phyloP scores from a whole-genome alignment of 2,888 invertebrate genomes.

The Netelia virgata region DNA sequence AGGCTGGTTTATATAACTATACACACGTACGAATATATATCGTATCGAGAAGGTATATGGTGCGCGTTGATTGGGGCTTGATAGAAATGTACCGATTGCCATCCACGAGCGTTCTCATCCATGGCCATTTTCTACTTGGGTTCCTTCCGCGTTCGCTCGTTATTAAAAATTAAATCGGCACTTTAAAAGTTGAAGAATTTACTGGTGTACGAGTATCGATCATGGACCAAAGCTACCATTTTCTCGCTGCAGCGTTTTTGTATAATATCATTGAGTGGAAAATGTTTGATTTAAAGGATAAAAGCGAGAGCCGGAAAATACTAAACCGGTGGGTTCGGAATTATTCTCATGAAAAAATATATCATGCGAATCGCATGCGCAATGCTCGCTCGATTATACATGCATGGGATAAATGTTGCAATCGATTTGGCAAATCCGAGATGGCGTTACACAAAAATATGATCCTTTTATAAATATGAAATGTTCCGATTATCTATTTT shows the following conservation, averaged over 20 bases:
- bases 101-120: neutral
- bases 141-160: neutral
- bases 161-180: conserved; percentile 36
- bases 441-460: too few relatives aligned
- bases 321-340: too few relatives aligned
- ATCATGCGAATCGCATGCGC: too few relatives aligned
- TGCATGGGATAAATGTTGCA: too few relatives aligned
- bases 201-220: neutral
- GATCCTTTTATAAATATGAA: too few relatives aligned
- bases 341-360: too few relatives aligned
- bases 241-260: neutral
- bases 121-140: neutral
- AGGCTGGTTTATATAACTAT: neutral
- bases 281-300: too few relatives aligned
- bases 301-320: too few relatives aligned
- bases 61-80: conserved; percentile 19
- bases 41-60: neutral
- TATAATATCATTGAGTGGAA: too few relatives aligned
- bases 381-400: too few relatives aligned
- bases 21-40: neutral
- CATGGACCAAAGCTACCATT: neutral
- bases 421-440: too few relatives aligned
- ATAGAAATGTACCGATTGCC: conserved; percentile 8
- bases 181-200: conserved; percentile 18
- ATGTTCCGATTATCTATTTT: too few relatives aligned